Conservation (phyloP, 2,888 invertebrate genomes). For the Eilema caniola region DNA sequence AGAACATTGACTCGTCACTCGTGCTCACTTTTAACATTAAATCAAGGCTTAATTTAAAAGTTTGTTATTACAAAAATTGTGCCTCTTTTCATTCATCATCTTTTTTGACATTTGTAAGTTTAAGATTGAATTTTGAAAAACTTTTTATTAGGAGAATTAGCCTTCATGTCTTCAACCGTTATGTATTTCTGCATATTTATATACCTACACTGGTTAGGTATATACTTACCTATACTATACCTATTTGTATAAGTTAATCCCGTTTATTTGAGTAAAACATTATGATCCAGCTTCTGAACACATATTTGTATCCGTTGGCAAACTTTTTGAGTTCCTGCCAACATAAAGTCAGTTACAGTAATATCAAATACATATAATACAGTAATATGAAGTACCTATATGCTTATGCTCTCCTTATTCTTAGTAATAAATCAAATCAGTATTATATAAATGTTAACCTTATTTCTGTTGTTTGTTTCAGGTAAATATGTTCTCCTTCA, state of each 20-base stretch:
- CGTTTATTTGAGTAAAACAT: neutral
- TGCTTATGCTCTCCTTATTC: neutral
- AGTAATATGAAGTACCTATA: no score
- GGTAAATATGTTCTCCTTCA: constrained; percentile 38
- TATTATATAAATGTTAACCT: constrained; percentile 7
- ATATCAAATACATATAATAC: constrained; percentile 27
- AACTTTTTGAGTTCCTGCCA: constrained; percentile 20
- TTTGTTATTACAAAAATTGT: no score
- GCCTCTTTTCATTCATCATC: no score
- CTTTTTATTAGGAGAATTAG: no score
- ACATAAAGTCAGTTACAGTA: constrained; percentile 20
- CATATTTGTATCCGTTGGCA: neutral
- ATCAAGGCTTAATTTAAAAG: no score
- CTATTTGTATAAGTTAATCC: neutral
- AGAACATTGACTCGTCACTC: no score
- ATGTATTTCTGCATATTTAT: neutral
- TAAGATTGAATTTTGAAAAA: no score
- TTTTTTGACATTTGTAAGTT: no score
- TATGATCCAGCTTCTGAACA: constrained; percentile 5
- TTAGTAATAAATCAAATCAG: constrained; percentile 6
- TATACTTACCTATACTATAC: no score
- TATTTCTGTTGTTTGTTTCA: constrained; percentile 44
- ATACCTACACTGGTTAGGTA: neutral
- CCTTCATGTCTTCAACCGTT: no score
- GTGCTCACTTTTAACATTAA: no score